Evolutionary conservation across 2,888 invertebrate genomes (phyloP).

Genomic region (Caenorhabditis japonica): DNA sequence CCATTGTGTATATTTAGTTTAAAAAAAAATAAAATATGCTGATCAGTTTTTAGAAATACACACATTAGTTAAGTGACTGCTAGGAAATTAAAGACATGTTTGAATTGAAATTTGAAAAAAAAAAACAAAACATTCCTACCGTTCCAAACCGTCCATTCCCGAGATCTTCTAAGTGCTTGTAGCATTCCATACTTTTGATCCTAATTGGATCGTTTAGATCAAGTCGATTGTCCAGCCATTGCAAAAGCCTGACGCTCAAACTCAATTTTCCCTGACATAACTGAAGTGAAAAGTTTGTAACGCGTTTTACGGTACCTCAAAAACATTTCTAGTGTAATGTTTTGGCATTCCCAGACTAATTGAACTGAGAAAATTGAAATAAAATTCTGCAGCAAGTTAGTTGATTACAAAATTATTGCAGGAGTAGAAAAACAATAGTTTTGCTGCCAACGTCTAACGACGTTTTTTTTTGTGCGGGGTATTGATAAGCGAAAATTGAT

Average conservation of each 20-base stretch:
- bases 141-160: constrained; percentile 62
- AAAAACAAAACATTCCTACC: constrained; percentile 46
- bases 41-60: no score
- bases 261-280: constrained; percentile 34
- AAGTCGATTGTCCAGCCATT: constrained; percentile 57
- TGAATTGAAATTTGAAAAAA: background rate
- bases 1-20: no score
- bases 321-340: constrained; percentile 28
- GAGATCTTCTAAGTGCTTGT: constrained; percentile 41
- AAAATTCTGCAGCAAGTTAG: no score
- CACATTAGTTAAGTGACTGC: no score
- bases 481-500: constrained; percentile 44
- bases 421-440: constrained; percentile 14
- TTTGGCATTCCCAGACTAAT: constrained; percentile 48
- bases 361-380: background rate
- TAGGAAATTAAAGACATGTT: background rate
- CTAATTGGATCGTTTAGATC: constrained; percentile 51
- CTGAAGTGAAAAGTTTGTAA: no score
- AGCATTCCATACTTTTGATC: constrained; percentile 35
- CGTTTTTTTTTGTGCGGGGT: constrained; percentile 42
- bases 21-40: no score
- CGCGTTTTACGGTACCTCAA: constrained; percentile 38
- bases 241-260: constrained; percentile 41
- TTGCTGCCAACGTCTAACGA: constrained; percentile 36
- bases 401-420: no score